A percentile compares a stretch with the other conserved stretches of the same genome.
Conservation (phyloP, 2,113 vertebrate genomes). For the Epinephelus fuscoguttatus region DNA sequence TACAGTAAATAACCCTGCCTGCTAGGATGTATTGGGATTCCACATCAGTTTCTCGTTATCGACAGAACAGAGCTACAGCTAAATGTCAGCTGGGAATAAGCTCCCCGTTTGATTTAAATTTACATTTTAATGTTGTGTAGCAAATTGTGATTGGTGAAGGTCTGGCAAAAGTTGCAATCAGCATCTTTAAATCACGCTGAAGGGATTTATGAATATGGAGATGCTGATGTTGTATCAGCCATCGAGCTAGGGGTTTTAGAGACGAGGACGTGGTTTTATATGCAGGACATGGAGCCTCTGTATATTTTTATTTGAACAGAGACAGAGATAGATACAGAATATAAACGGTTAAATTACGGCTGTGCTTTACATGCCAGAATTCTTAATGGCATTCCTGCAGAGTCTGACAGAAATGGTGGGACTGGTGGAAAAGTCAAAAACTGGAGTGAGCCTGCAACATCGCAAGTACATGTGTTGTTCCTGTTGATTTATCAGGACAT, state of each 20-base stretch:
- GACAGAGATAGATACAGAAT: not conserved
- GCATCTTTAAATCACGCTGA: slow-evolving; percentile 59
- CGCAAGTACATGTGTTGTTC: slow-evolving; percentile 7
- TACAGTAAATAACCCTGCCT: slow-evolving; percentile 25
- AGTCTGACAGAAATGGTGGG: not conserved
- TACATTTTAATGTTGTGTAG: slow-evolving; percentile 37
- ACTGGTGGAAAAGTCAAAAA: not conserved
- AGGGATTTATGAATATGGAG: slow-evolving; percentile 62
- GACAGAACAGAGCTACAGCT: slow-evolving; percentile 17
- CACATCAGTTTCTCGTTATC: slow-evolving; percentile 29
- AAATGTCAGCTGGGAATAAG: slow-evolving; percentile 46
- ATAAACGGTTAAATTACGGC: not conserved
- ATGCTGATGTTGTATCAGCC: slow-evolving; percentile 36
- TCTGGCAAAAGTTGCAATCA: slow-evolving; percentile 52
- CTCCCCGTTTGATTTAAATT: slow-evolving; percentile 39
- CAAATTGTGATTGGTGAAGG: slow-evolving; percentile 51
- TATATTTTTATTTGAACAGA: not conserved
- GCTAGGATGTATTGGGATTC: slow-evolving; percentile 26
- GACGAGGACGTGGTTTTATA: slow-evolving; percentile 31
- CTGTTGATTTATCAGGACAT: not conserved
- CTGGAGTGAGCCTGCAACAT: not conserved
- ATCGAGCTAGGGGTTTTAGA: slow-evolving; percentile 36
- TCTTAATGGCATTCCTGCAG: not conserved
- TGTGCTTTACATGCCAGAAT: not conserved
- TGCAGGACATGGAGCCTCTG: not conserved